A percentile compares a stretch with the other conserved stretches of the same genome.
phyloP scores from a whole-genome alignment of 2,113 vertebrate genomes.

The Anas platyrhynchos region DNA sequence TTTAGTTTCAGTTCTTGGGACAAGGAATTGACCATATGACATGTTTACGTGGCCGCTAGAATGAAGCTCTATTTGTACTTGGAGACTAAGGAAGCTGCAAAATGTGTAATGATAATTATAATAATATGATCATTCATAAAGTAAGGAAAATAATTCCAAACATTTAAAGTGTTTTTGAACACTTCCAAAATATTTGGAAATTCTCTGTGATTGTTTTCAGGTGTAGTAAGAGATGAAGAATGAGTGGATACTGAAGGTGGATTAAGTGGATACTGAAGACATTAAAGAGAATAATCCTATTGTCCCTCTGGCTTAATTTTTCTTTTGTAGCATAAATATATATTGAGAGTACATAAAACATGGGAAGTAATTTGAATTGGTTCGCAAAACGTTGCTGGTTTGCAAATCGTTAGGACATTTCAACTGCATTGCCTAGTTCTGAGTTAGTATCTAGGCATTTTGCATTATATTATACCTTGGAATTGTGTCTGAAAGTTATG shows the following conservation, averaged over 20 bases:
- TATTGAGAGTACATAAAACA: not conserved
- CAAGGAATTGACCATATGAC: accelerated
- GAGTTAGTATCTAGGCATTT: constrained; percentile 7
- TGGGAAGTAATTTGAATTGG: constrained; percentile 33
- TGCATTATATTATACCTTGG: not conserved
- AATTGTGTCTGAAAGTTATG: not conserved
- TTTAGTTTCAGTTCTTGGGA: not conserved
- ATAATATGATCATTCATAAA: not conserved
- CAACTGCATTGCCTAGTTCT: not conserved
- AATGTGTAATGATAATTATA: not conserved
- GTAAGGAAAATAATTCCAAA: not conserved
- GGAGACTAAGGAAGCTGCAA: not conserved
- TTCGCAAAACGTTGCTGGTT: constrained; percentile 47
- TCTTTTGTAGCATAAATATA: constrained; percentile 39
- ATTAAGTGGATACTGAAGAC: not conserved
- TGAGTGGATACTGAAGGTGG: not conserved
- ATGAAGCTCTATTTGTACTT: not conserved
- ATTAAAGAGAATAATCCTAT: constrained; percentile 36
- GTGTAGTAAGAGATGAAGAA: not conserved
- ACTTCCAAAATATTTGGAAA: constrained; percentile 27
- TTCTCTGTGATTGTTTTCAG: constrained; percentile 35
- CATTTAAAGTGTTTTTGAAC: not conserved
- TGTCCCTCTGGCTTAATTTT: constrained; percentile 12
- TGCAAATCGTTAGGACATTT: constrained; percentile 12
- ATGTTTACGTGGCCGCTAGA: not conserved